These are phyloP conservation scores for Crenuchus spilurus DNA, from an alignment of 2,797 vertebrate species.

Conservation along the genomic window DNA sequence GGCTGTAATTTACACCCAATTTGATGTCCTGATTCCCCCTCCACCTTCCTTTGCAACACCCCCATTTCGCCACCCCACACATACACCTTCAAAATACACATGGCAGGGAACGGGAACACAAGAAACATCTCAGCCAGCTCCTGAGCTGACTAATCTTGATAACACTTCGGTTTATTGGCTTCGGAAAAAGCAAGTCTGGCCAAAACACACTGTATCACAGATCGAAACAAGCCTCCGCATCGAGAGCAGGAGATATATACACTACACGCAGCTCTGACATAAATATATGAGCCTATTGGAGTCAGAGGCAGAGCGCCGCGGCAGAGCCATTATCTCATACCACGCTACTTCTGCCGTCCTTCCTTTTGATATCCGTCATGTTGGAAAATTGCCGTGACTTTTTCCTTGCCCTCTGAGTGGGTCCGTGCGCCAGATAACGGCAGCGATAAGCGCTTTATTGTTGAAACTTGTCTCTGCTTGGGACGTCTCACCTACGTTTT, in stretches of 20 bases:
- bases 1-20: slow-evolving; percentile 49
- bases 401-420: neutral
- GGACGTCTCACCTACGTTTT: neutral
- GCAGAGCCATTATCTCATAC: slow-evolving; percentile 11
- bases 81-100: slow-evolving; percentile 12
- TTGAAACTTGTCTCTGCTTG: slow-evolving; percentile 21
- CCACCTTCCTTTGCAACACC: neutral
- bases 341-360: slow-evolving; percentile 5
- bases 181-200: neutral
- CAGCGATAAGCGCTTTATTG: slow-evolving; percentile 40
- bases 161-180: slow-evolving; percentile 6
- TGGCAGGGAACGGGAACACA: neutral
- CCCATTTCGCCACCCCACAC: no score
- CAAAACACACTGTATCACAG: neutral
- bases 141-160: slow-evolving; percentile 9
- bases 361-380: slow-evolving; percentile 38
- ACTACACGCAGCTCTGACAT: neutral
- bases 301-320: neutral
- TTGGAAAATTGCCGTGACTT: slow-evolving; percentile 22
- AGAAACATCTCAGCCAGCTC: neutral
- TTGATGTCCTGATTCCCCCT: slow-evolving; percentile 26
- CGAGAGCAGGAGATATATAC: neutral
- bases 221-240: neutral
- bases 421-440: slow-evolving; percentile 24
- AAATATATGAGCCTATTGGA: neutral